phyloP scores from a whole-genome alignment of 2,888 invertebrate species.

The Achlya flavicornis region DNA sequence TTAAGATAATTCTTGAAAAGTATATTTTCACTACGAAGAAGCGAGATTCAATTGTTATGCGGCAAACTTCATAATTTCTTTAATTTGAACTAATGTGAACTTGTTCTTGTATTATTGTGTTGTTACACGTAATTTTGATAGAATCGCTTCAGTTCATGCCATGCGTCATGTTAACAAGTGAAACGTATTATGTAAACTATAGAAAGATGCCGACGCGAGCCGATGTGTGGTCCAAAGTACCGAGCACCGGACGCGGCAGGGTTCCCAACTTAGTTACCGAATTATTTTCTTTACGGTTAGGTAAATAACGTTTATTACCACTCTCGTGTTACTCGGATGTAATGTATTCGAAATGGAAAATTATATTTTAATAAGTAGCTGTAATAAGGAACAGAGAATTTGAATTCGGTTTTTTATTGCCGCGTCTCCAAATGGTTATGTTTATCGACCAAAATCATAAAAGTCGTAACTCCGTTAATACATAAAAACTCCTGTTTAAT shows the following conservation, averaged over 20 bases:
- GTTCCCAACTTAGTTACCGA: conserved; percentile 37
- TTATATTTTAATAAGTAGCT: conserved; percentile 10
- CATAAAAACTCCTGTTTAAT: background rate
- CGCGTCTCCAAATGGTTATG: background rate
- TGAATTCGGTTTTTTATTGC: conserved; percentile 8
- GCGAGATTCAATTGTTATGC: too few relatives aligned
- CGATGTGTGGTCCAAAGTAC: conserved; percentile 55
- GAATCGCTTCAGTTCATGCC: conserved; percentile 23
- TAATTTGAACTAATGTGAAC: too few relatives aligned
- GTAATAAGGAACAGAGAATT: background rate
- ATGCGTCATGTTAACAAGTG: conserved; percentile 31
- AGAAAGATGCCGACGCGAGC: conserved; percentile 41
- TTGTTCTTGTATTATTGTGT: too few relatives aligned
- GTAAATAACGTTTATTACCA: conserved; percentile 46
- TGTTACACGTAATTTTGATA: too few relatives aligned
- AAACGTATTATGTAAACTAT: conserved; percentile 40
- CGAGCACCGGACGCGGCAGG: conserved; percentile 48
- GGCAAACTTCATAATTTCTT: too few relatives aligned
- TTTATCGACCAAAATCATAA: background rate
- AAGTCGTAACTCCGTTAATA: conserved; percentile 1
- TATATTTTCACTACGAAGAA: too few relatives aligned
- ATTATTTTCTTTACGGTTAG: conserved; percentile 48
- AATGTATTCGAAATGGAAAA: background rate
- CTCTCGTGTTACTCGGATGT: conserved; percentile 17
- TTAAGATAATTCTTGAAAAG: too few relatives aligned